A percentile compares a stretch with the other conserved stretches of the same genome.
Evolutionary conservation across 2,888 invertebrate species (phyloP).

Genomic region (Pherbina coryleti): DNA sequence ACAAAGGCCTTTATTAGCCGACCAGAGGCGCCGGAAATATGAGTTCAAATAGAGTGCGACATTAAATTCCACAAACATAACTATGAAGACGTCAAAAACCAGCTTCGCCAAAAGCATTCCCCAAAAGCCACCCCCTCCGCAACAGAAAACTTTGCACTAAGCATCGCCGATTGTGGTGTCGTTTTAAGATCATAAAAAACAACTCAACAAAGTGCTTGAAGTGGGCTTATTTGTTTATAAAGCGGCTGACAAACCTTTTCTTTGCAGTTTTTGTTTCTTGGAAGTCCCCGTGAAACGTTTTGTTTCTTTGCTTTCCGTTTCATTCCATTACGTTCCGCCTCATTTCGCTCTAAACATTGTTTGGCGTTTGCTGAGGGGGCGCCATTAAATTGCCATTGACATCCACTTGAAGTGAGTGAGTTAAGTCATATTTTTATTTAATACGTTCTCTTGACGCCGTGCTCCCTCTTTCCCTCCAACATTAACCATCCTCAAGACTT

Average conservation of each 20-base stretch:
- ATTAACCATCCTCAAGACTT: neutral
- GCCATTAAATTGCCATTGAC: constrained; percentile 53
- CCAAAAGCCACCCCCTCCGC: neutral
- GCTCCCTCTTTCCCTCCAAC: neutral
- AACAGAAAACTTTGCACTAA: neutral
- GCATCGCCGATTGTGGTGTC: constrained; percentile 10
- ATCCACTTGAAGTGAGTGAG: constrained; percentile 46
- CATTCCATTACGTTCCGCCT: neutral
- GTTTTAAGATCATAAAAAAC: constrained; percentile 33
- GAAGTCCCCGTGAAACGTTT: neutral
- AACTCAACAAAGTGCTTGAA: constrained; percentile 3
- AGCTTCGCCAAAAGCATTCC: too few species aligned
- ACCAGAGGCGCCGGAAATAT: constrained; percentile 40
- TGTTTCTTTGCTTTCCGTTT: constrained; percentile 8
- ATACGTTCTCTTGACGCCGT: neutral
- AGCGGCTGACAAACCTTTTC: neutral
- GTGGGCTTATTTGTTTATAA: constrained; percentile 10
- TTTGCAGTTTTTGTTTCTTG: neutral
- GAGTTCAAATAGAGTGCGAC: constrained; percentile 26
- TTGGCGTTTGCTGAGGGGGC: constrained; percentile 47
- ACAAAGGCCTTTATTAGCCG: too few species aligned
- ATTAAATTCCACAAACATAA: constrained; percentile 17
- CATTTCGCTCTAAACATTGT: neutral
- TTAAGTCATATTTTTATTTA: constrained; percentile 42
- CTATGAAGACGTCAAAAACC: constrained; percentile 7